These are phyloP conservation scores for Knipowitschia caucasica DNA, from an alignment of 2,797 vertebrate genomes.

Conservation along the genomic window DNA sequence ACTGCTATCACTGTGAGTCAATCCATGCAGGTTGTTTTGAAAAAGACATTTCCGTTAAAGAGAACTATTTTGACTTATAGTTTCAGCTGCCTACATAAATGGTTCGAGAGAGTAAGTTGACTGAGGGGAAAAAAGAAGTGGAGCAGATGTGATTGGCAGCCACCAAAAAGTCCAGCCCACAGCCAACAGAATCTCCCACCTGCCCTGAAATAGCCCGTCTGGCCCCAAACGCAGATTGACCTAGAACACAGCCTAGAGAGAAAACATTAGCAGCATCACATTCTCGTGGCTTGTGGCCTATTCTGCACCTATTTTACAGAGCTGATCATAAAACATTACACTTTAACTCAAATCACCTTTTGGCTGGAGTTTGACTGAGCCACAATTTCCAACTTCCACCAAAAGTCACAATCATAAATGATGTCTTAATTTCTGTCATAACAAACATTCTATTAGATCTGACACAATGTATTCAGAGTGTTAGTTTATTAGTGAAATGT, in stretches of 20 bases:
- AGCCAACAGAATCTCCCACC: constrained; percentile 56
- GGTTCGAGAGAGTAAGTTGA: constrained; percentile 16
- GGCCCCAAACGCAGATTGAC: constrained; percentile 68
- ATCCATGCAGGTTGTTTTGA: not conserved
- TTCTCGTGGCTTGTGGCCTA: constrained; percentile 42
- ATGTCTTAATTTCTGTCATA: not conserved
- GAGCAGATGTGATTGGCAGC: constrained; percentile 66
- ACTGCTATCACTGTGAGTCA: not conserved
- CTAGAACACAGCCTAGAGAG: constrained; percentile 67
- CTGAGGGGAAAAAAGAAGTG: constrained; percentile 37
- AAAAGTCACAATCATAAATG: constrained; percentile 7
- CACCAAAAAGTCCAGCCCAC: constrained; percentile 51
- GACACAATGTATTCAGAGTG: not conserved
- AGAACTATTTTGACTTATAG: constrained; percentile 15
- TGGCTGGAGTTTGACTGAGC: constrained; percentile 34
- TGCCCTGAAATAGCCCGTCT: constrained; percentile 63
- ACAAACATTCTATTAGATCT: not conserved
- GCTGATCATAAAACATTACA: constrained; percentile 33
- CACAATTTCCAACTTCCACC: too few relatives aligned
- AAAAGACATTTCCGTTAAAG: too few relatives aligned
- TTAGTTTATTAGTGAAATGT: constrained; percentile 10
- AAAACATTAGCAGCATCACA: constrained; percentile 61
- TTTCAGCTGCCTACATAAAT: constrained; percentile 7
- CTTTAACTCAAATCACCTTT: constrained; percentile 38
- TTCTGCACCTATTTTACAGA: constrained; percentile 46